Conservation (phyloP, 2,888 invertebrate species). For the Hirtodrosophila alboralis region DNA sequence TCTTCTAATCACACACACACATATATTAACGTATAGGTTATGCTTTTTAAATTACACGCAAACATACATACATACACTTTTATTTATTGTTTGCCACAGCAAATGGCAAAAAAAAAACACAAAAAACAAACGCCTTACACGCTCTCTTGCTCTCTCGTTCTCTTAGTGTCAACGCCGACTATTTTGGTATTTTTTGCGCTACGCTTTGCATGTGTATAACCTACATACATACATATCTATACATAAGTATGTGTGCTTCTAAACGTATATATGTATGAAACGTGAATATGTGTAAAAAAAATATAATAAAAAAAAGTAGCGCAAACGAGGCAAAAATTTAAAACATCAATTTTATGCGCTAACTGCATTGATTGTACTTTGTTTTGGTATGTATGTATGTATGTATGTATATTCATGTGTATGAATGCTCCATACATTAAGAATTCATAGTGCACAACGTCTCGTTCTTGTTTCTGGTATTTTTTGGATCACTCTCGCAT, state of each 20-base stretch:
- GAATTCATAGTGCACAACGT: conserved; percentile 16
- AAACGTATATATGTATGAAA: conserved; percentile 29
- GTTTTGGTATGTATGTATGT: conserved; percentile 33
- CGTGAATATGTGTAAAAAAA: conserved; percentile 41
- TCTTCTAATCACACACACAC: conserved; percentile 56
- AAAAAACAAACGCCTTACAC: conserved; percentile 25
- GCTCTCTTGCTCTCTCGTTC: conserved; percentile 25
- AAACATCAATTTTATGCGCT: conserved; percentile 19
- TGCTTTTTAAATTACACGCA: conserved; percentile 51
- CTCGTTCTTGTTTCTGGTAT: conserved; percentile 30
- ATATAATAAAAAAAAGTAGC: conserved; percentile 45
- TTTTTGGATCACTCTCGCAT: conserved; percentile 51
- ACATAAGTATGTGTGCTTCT: conserved; percentile 4
- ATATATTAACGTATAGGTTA: conserved; percentile 31
- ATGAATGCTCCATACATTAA: conserved; percentile 4
- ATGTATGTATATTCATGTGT: too few species aligned
- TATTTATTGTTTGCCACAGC: conserved; percentile 64
- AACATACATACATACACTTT: conserved; percentile 43
- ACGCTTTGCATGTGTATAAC: conserved; percentile 58
- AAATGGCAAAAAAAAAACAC: conserved; percentile 44
- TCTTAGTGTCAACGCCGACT: conserved; percentile 60
- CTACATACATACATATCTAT: conserved; percentile 34
- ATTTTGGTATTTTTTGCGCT: conserved; percentile 66
- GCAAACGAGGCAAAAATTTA: conserved; percentile 28
- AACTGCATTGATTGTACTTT: conserved; percentile 43